Conservation (phyloP, 1,140 invertebrate genomes). For the Plodia interpunctella region DNA sequence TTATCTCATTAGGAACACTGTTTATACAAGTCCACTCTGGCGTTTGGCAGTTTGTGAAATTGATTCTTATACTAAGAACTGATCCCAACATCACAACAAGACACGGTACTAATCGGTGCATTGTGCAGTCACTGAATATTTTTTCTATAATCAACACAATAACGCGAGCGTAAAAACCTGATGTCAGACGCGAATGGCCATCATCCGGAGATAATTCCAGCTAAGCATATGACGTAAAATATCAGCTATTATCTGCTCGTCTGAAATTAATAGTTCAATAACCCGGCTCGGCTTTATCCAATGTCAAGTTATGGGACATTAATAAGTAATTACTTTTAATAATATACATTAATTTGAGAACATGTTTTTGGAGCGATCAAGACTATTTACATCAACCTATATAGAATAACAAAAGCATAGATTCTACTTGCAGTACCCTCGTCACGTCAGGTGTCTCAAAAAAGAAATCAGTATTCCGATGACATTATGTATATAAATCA, state of each 20-base stretch:
- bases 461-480: no score
- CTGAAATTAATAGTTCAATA: conserved; percentile 44
- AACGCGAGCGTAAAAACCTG: conserved; percentile 33
- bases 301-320: no score
- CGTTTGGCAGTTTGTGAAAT: conserved; percentile 58
- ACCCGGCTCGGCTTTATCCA: conserved; percentile 9
- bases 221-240: conserved; percentile 35
- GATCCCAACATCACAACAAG: background rate
- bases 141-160: background rate
- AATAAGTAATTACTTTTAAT: no score
- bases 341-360: no score
- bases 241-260: conserved; percentile 30
- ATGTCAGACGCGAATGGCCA: conserved; percentile 34
- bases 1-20: conserved; percentile 47
- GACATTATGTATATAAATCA: no score
- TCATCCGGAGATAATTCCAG: conserved; percentile 51
- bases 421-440: no score
- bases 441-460: no score
- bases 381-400: no score
- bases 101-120: conserved; percentile 20
- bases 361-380: no score
- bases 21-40: conserved; percentile 59
- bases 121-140: background rate
- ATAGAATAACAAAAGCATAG: no score
- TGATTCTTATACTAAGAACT: conserved; percentile 42